Percentiles rank a stretch among this genome's conserved stretches.
Evolutionary conservation across 2,888 invertebrate species (phyloP).

Genomic region (Cepaea hortensis): DNA sequence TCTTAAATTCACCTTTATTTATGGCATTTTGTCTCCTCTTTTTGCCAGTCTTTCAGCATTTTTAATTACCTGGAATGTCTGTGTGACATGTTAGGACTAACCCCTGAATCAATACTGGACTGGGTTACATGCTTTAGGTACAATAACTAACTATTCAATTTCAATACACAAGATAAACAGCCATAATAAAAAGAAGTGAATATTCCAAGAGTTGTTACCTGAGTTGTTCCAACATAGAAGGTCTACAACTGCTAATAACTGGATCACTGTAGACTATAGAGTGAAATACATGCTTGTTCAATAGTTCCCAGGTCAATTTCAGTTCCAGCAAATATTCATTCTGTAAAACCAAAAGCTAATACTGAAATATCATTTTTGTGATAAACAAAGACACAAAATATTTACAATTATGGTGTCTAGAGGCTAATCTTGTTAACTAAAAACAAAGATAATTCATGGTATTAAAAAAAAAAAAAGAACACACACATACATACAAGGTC

Average conservation of each 20-base stretch:
- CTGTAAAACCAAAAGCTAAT: constrained; percentile 58
- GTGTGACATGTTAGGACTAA: too few relatives aligned
- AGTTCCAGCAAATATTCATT: constrained; percentile 82
- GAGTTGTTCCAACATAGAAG: constrained; percentile 79
- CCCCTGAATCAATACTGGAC: too few relatives aligned
- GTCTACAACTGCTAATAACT: constrained; percentile 79
- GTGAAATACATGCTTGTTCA: constrained; percentile 83
- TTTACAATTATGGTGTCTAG: background rate
- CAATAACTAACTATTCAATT: too few relatives aligned
- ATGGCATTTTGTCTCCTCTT: too few relatives aligned
- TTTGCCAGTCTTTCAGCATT: too few relatives aligned
- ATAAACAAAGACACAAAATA: background rate
- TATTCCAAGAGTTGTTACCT: constrained; percentile 61
- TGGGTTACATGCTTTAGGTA: too few relatives aligned
- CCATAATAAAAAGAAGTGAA: too few relatives aligned
- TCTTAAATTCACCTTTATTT: too few relatives aligned
- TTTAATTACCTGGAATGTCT: too few relatives aligned
- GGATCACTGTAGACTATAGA: constrained; percentile 79
- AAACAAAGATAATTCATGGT: background rate
- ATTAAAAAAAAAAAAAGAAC: background rate
- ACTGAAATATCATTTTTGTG: background rate
- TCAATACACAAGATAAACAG: too few relatives aligned
- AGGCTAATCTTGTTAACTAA: background rate
- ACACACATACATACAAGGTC: too few relatives aligned
- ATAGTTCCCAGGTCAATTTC: constrained; percentile 82